Evolutionary conservation across 2,113 vertebrate genomes (phyloP).

Genomic region (Psammodynastes pulverulentus): DNA sequence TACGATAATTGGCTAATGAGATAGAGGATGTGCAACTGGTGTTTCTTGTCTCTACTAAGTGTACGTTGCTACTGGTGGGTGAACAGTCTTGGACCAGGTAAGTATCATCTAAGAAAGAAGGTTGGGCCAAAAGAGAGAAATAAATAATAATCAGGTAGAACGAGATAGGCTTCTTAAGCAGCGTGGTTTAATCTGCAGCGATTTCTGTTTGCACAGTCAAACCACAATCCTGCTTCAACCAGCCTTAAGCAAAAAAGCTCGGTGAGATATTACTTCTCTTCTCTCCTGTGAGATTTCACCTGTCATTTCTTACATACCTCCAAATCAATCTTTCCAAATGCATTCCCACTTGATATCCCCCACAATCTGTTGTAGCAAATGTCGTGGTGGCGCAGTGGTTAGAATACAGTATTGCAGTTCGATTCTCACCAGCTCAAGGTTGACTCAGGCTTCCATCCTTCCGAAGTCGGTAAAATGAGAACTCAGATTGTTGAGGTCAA

Average conservation of each 20-base stretch:
- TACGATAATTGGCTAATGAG: not conserved
- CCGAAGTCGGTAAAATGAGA: no score
- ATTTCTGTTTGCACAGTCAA: not conserved
- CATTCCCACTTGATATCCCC: not conserved
- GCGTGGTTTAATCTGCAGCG: not conserved
- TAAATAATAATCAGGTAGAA: not conserved
- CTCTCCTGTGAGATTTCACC: not conserved
- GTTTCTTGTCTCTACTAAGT: not conserved
- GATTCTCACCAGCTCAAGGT: no score
- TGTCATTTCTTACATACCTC: not conserved
- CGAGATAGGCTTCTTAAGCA: not conserved
- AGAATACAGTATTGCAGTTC: no score
- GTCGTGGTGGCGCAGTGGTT: no score
- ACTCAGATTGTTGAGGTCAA: no score
- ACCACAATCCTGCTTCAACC: not conserved
- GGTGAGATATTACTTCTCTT: not conserved
- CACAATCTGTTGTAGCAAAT: not conserved
- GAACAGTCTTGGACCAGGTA: not conserved
- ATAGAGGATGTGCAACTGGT: not conserved
- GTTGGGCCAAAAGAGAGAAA: not conserved
- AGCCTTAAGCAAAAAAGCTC: not conserved
- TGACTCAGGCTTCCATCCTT: no score
- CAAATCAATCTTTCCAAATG: not conserved
- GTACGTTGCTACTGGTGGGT: not conserved
- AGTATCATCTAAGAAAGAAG: not conserved